These are phyloP conservation scores for Plusia festucae DNA, from an alignment of 2,888 invertebrate species.

Conservation along the genomic window DNA sequence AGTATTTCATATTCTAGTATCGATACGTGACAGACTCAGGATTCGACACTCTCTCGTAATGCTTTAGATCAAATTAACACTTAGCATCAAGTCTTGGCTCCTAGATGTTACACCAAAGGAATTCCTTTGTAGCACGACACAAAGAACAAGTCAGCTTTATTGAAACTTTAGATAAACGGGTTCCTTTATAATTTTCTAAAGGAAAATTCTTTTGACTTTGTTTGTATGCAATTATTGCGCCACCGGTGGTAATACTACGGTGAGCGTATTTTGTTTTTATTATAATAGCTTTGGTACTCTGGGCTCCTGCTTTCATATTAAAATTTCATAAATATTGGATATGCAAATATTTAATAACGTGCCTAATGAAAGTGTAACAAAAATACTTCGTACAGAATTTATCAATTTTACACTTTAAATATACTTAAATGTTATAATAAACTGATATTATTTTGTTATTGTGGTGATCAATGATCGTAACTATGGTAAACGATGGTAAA, in stretches of 20 bases:
- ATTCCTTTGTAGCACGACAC: conserved; percentile 60
- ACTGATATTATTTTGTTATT: too few relatives aligned
- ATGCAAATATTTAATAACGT: too few relatives aligned
- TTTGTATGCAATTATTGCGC: background rate
- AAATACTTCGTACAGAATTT: too few relatives aligned
- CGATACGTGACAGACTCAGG: background rate
- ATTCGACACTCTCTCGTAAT: conserved; percentile 11
- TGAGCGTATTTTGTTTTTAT: background rate
- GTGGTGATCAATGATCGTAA: too few relatives aligned
- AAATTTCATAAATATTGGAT: too few relatives aligned
- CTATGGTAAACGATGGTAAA: too few relatives aligned
- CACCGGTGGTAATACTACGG: background rate
- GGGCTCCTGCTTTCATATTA: background rate
- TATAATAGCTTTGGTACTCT: background rate
- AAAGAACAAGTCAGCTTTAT: conserved; percentile 60
- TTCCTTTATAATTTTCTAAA: conserved; percentile 34
- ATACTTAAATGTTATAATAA: too few relatives aligned
- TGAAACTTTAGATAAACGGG: conserved; percentile 54
- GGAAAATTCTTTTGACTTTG: conserved; percentile 3
- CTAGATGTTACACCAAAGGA: conserved; percentile 36
- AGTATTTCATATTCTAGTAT: background rate
- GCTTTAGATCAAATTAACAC: conserved; percentile 56
- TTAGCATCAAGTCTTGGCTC: conserved; percentile 41
- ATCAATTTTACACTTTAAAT: too few relatives aligned
- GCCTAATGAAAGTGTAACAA: too few relatives aligned